Evolutionary conservation across 35 echinoderm and acorn worm genomes (phyloP), one percentile per base, ranked within the genome.

Genomic region (Amphiura filiformis): DNA sequence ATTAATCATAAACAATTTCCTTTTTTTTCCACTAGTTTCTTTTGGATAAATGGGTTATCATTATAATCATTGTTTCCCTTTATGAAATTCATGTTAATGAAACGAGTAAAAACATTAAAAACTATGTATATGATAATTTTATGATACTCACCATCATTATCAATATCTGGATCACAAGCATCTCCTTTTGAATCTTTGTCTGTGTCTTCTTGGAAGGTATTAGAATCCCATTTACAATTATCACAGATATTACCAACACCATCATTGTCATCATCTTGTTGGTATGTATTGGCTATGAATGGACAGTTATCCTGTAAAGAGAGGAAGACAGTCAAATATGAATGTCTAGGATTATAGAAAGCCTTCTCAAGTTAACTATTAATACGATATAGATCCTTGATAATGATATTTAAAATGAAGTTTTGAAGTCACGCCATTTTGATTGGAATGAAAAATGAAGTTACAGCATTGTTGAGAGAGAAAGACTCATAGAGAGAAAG

Each of bases 261-360:
- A 84, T 99, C 96, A 31, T 76, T 82, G 82, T 99, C 96, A 31
- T 76, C 89, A 57, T 99, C 92, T 85, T 99, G 93, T 89, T 99
- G 96, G 0, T 93, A 93, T 65, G 89, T 94, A 82, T 99, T 99
- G 1, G 96, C 93, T 18, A 94, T 44, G 31, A 77, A 81, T 41
- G 85, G 86, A 47, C 96, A 99, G 65, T 99, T 99, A 84, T 99
- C 96, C 96, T 95, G 33, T 33, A 52, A 76, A 49, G 35, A 80
- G 57, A 65, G n/a, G n/a, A n/a, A n/a, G n/a, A n/a, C n/a, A n/a
- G n/a, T n/a, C n/a, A n/a, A n/a, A 38, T 30, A 41, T 22, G 35
- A 80, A 32, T 38, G 14, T 0, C n/a, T n/a, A n/a, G n/a, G n/a
- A n/a, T n/a, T n/a, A n/a, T n/a, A n/a, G n/a, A n/a, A n/a, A n/a